Base-by-base conservation (phyloP, 2,888 invertebrate species). In the Tachina lurida region DNA sequence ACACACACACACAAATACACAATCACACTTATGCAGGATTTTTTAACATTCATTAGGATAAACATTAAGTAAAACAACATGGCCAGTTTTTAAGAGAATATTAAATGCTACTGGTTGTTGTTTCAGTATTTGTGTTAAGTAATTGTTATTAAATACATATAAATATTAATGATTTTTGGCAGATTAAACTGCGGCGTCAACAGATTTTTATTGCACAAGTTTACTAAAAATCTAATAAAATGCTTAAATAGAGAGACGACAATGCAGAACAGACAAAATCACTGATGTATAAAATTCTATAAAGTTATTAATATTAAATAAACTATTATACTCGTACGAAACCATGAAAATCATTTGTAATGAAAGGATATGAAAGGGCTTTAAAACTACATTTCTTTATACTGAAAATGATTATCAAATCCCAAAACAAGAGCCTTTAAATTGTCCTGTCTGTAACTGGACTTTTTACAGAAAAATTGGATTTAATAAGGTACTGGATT, bases 91-190 rank as follows among this genome's bases (percentile, higher is more conserved):
- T 58, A 22, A 39, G 10, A 62, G 15, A n/a, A 49, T 13, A 67
- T 67, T 17, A 54, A 54, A 56, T 49, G 43, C 17, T 41, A 56
- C 15, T 56, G 39, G 10, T 15, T 70, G 10, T 15, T 70, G 49
- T 15, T 56, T 54, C 43, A 65, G 47, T 84, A 8, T 74, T 49
- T 43, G 39, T 68, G 17, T 67, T 22, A 54, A 52, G 43, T 52
- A 60, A 49, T 52, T 49, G 41, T 68, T 68, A 41, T 68, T 60
- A 12, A 31, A 31, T 31, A 31, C 52, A 3, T 1, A 52, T 68
- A 31, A 43, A 63, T n/a, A 60, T 77, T 60, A 52, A 77, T 77
- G 68, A 49, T 73, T 77, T 86, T 87, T 87, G 82, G 74, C 87
- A 84, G 80, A 84, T 80, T 84, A 8, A 41, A 68, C 31, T 22